Base-by-base conservation (phyloP, 1,140 invertebrate genomes). In the Cecropterus lyciades region DNA sequence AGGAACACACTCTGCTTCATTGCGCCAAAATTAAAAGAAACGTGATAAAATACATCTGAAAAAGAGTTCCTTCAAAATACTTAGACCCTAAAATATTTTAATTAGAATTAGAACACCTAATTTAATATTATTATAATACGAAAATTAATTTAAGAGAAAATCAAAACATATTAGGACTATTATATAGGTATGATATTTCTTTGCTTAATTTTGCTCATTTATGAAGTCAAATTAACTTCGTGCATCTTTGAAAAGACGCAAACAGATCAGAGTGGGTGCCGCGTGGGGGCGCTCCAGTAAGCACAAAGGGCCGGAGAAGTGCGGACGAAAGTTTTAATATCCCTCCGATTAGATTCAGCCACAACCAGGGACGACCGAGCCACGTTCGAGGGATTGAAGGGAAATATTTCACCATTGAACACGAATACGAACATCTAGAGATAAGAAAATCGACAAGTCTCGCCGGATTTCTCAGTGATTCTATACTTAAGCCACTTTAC, bases 301-400 rank as follows among this genome's bases (percentile, higher is more conserved):
- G 76, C 67, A 88, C 80, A 88, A 90, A 90, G 80, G 83, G 80
- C 72, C 65, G 71, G 51, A 68, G 73, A 70, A 80, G 77, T 70
- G 75, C 80, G 85, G 80, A 78, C 76, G 83, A 89, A 89, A 91
- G 78, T 91, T 91, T 91, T 91, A 89, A 91, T 91, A 91, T 89
- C 84, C 80, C 78, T 85, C 75, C 82, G 88, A 88, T 89, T 88
- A 85, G 85, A 88, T 86, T 80, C 84, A 84, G 82, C 80, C 84
- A 68, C 78, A 83, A 72, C 70, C 73, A 77, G 74, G 75, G 79
- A 84, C 71, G 77, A 78, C 40, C 40, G 40, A 77, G 74, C 83
- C 73, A 84, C 72, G 65, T 65, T 65, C 68, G 75, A 69, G 67
- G 74, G 73, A 82, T 77, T 77, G 77, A 80, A 85, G 74, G 76